Evolutionary conservation across 2,888 invertebrate genomes (phyloP), one percentile per base, ranked within the genome.

Genomic region (Acanthococcus lagerstroemiae): DNA sequence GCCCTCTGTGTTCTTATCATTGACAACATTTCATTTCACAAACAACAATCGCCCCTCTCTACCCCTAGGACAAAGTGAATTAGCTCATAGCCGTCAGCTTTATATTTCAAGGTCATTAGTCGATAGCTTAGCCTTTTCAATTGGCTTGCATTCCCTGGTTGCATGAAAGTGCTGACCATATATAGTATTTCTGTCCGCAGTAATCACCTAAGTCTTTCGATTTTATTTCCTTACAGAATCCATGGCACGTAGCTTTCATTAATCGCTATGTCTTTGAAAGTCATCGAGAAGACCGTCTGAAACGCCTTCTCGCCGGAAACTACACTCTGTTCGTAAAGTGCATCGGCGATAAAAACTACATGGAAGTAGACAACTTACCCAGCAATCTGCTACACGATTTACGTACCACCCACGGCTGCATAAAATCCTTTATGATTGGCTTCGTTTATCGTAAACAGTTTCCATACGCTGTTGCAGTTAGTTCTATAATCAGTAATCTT

Each of bases 321-420:
- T 69, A 69, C 55, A 60, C 70, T 0, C 25, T 65, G 24, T 66
- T 69, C 12, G 55, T 66, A 4, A 69, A 70, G 21, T 67, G 68
- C 26, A 46, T 69, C 27, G 63, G 63, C 44, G 57, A 66, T 17
- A 57, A 61, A 21, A 61, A 68, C 45, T 70, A 69, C 56, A 70
- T 67, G 68, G 70, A 70, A 30, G 44, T 60, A 27, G 66, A 70
- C 1, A 5, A 67, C 1, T 48, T 70, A 26, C 69, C 70, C n/a
- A 37, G 25, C 15, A 12, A 65, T 9, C 9, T 69, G 22, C 48
- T 69, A 9, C 66, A 55, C 25, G 58, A 69, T 17, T 26, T 70
- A 37, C 65, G 70, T 6, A 60, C 70, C 3, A 15, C 50, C 17
- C 58, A 66, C 5, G 21, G 22, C 24, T 68, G 69, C 50, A 7